Evolutionary conservation across 1,140 invertebrate species (phyloP), one percentile per base, ranked within the genome.

Genomic region (Venustaconcha ellipsiformis): DNA sequence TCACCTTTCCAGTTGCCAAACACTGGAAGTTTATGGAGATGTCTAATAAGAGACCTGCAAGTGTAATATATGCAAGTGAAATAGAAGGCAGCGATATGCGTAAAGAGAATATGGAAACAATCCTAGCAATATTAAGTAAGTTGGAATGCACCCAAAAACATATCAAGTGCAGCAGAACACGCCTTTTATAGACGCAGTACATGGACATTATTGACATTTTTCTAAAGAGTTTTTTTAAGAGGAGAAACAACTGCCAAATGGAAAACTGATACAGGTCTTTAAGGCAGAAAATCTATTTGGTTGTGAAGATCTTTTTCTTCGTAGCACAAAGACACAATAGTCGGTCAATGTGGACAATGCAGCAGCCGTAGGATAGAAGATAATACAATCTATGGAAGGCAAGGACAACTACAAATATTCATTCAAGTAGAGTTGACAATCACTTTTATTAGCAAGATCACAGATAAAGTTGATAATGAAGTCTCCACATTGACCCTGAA

Each of bases 141-240:
- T 23, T 15, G 6, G 14, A 58, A 14, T 56, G 67, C 71, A 58
- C 76, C 26, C 20, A 11, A 60, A 30, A 20, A n/a, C 14, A 26
- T 8, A 37, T 62, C 5, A 69, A 63, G 26, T 14, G 66, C n/a
- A 80, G 74, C 14, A 2, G 63, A 17, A 70, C 70, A 20, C 48
- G 75, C 17, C 63, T 57, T n/a, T 63, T 86, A 2, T 85, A 82
- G 77, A 56, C 83, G 13, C 80, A 84, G 67, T 85, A 84, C 58
- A 76, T 83, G 77, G 78, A 84, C 8, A 83, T 83, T 77, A 63
- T 88, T 56, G 59, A 70, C 23, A 80, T 83, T 37, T 23, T 86
- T n/a, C n/a, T n/a, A n/a, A 8, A 62, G 66, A n/a, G 26, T 60
- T 58, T 85, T 85, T 56, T 75, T 85, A 4, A 68, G 72, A 63